Conservation (phyloP, 2,113 vertebrate species). For the Alexandromys fortis region DNA sequence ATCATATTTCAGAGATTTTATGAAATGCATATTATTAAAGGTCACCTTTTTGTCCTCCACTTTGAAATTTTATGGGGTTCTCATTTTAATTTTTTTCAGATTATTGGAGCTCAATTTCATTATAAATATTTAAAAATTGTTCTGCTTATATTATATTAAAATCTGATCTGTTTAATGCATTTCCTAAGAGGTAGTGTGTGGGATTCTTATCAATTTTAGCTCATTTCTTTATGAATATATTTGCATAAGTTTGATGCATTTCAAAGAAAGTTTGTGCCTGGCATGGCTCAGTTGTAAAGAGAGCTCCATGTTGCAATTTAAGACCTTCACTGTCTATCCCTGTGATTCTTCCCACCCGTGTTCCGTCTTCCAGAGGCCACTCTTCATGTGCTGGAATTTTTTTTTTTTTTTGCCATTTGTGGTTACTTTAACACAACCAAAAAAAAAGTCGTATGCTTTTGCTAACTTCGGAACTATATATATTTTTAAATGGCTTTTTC, state of each 20-base stretch:
- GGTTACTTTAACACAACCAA: background rate
- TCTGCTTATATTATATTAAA: background rate
- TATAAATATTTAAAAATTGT: constrained; percentile 36
- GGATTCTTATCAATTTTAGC: background rate
- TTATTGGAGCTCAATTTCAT: background rate
- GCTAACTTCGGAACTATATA: background rate
- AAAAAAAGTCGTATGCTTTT: background rate
- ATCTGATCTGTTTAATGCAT: constrained; percentile 1
- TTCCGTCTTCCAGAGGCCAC: background rate
- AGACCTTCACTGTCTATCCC: background rate
- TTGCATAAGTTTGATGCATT: background rate
- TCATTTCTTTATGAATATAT: background rate
- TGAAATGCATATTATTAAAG: background rate
- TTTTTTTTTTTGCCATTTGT: background rate
- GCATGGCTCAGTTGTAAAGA: background rate
- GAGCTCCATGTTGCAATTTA: background rate
- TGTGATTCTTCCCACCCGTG: background rate
- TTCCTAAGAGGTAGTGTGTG: background rate
- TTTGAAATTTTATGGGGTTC: background rate
- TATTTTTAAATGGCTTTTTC: background rate
- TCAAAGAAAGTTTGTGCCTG: background rate
- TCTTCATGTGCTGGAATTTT: background rate
- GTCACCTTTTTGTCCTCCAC: background rate
- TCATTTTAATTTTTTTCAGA: constrained; percentile 28
- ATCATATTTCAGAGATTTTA: background rate